phyloP scores from a whole-genome alignment of 2,888 invertebrate genomes.

The Amiota minor region DNA sequence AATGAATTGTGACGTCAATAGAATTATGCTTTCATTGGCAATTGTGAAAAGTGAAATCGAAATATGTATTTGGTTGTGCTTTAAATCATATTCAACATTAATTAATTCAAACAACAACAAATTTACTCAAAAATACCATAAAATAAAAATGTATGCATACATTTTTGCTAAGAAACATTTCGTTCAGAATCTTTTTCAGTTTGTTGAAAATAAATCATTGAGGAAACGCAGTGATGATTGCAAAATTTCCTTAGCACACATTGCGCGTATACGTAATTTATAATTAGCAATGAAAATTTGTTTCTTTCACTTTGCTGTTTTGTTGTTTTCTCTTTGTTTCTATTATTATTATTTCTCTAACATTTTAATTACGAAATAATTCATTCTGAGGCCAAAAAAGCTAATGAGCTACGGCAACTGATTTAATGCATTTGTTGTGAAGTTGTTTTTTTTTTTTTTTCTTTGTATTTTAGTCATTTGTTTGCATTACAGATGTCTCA shows the following conservation, averaged over 20 bases:
- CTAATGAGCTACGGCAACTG: too few relatives aligned
- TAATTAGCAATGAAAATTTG: constrained; percentile 14
- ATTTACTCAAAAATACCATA: too few relatives aligned
- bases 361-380: constrained; percentile 19
- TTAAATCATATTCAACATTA: neutral
- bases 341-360: neutral
- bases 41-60: too few relatives aligned
- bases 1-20: constrained; percentile 9
- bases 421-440: neutral
- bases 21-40: neutral
- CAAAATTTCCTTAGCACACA: constrained; percentile 11
- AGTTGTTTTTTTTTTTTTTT: neutral
- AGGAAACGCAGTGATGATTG: neutral
- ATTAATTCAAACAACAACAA: constrained; percentile 9
- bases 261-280: constrained; percentile 12
- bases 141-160: too few relatives aligned
- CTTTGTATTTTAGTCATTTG: neutral
- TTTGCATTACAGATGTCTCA: neutral
- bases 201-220: too few relatives aligned
- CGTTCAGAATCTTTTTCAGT: too few relatives aligned
- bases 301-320: neutral
- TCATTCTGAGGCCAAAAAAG: neutral
- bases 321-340: neutral
- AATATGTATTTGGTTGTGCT: too few relatives aligned
- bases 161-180: too few relatives aligned